A percentile compares a stretch with the other conserved stretches of the same genome.
These are phyloP conservation scores for Lysandra bellargus DNA, from an alignment of 2,888 invertebrate species.

Conservation along the genomic window DNA sequence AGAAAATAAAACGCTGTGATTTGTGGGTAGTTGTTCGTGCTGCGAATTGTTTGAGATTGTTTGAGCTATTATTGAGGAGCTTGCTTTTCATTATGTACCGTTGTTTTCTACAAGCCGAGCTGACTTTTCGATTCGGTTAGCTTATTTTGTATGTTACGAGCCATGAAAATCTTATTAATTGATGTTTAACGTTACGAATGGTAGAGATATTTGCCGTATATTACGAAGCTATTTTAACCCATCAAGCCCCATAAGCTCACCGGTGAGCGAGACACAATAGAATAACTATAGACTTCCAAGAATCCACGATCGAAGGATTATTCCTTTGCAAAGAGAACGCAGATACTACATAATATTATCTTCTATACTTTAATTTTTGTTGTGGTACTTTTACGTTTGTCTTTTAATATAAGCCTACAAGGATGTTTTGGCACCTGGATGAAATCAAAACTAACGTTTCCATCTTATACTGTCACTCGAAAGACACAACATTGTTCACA, in stretches of 20 bases:
- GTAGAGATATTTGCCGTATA: not conserved
- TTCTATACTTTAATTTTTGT: too few species aligned
- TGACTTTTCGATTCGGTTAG: constrained; percentile 19
- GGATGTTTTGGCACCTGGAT: too few species aligned
- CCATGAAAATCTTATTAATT: not conserved
- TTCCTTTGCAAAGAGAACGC: not conserved
- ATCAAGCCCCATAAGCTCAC: too few species aligned
- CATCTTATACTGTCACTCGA: too few species aligned
- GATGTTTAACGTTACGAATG: not conserved
- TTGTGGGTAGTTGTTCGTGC: constrained; percentile 34
- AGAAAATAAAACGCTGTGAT: constrained; percentile 38
- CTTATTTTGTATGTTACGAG: constrained; percentile 4
- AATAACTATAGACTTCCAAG: too few species aligned
- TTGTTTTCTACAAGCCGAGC: not conserved
- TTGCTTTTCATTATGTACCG: constrained; percentile 22
- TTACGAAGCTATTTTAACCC: too few species aligned
- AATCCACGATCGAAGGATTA: too few species aligned
- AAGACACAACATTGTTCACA: too few species aligned
- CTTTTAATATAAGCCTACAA: too few species aligned
- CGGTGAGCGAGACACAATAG: too few species aligned
- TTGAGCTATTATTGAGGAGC: constrained; percentile 23
- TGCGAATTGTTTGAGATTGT: constrained; percentile 16
- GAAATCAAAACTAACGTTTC: too few species aligned
- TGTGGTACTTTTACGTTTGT: too few species aligned
- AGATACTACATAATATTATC: not conserved